Evolutionary conservation across 2,888 invertebrate genomes (phyloP).

Genomic region (Sipha maydis): DNA sequence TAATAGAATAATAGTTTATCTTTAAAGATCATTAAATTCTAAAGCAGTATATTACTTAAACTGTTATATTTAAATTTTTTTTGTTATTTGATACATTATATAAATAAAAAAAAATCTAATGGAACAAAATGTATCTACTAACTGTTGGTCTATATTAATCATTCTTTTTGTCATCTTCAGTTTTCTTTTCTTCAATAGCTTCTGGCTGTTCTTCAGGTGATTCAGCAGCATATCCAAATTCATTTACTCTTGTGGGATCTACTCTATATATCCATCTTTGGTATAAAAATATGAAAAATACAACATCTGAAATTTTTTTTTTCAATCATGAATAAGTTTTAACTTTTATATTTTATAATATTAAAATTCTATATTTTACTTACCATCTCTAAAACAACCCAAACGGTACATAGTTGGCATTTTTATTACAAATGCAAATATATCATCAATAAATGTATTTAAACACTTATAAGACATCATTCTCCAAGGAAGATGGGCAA

Average conservation of each 20-base stretch:
- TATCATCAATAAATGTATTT: slow-evolving; percentile 99
- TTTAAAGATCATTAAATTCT: slow-evolving; percentile 29
- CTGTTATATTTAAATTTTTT: background rate
- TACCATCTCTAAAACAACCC: slow-evolving; percentile 96
- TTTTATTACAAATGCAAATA: slow-evolving; percentile 99
- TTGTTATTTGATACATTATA: slow-evolving; percentile 20
- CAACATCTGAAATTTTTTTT: slow-evolving; percentile 77
- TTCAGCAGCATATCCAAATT: slow-evolving; percentile 97
- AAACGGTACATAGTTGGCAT: slow-evolving; percentile 99
- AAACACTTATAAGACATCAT: slow-evolving; percentile 99
- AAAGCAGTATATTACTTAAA: slow-evolving; percentile 30
- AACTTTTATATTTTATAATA: background rate
- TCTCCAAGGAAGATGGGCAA: slow-evolving; percentile 99
- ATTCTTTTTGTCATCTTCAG: slow-evolving; percentile 58
- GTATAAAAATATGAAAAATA: slow-evolving; percentile 98
- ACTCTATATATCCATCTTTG: slow-evolving; percentile 99
- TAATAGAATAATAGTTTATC: slow-evolving; percentile 34
- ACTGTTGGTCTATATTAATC: slow-evolving; percentile 43
- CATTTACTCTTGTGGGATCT: slow-evolving; percentile 93
- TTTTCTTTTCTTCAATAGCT: slow-evolving; percentile 49
- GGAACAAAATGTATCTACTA: slow-evolving; percentile 30
- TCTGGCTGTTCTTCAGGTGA: slow-evolving; percentile 31
- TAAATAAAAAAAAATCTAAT: slow-evolving; percentile 32
- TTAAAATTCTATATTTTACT: slow-evolving; percentile 65
- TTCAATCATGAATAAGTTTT: background rate